Base-by-base conservation (phyloP, 2,888 invertebrate genomes). In the Prenolepis imparis region DNA sequence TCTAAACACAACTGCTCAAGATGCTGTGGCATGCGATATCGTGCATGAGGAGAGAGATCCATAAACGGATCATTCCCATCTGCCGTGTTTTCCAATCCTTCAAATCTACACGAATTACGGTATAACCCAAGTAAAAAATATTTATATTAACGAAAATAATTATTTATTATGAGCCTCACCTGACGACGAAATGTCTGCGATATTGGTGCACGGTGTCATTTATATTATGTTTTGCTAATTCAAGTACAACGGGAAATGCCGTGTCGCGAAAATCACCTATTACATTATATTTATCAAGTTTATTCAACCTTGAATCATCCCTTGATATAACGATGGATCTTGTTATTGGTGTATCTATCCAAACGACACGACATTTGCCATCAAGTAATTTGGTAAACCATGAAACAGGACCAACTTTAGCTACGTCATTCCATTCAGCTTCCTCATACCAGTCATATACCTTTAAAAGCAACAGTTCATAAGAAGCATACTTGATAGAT, bases 391-490 rank as follows among this genome's bases (percentile, higher is more conserved):
- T 84, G 5, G 84, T 83, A 15, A 93, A 92, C 93, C 93, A 93
- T 12, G 90, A 89, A 41, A 88, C 88, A 15, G 90, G 90, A 73
- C 93, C 93, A 36, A 92, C 64, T 32, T 86, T 85, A 8, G 93
- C 92, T 18, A 93, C 91, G 11, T 91, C 83, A 75, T 93, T 91
- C 91, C 91, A 93, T 73, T 91, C 90, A 11, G 84, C 85, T 9
- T 89, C 86, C 8, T 91, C 88, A 77, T 93, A 91, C 92, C 93
- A 93, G 84, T 93, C 93, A 28, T 91, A 84, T n/a, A 93, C 90
- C 93, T 93, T 32, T 39, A 44, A 73, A 59, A 68, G 28, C 15
- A 36, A 44, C n/a, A 18, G n/a, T 61, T 15, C 36, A 6, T 41
- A 0, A 61, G 18, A n/a, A 57, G 52, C 32, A 32, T 24, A 2